phyloP scores from a whole-genome alignment of 2,888 invertebrate species.

The Xylota segnis region DNA sequence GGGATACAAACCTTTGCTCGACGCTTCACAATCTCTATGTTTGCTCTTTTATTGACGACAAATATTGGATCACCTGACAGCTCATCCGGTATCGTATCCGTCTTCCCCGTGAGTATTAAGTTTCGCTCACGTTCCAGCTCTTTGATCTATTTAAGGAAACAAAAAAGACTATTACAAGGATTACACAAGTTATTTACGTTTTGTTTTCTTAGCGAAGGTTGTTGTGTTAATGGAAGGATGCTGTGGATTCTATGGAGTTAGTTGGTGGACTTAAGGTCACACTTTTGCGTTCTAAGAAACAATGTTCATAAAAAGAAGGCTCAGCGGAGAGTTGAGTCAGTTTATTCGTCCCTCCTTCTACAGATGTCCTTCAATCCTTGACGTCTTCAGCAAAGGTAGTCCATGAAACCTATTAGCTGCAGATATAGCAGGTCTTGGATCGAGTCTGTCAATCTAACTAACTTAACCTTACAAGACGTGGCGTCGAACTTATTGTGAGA shows the following conservation, averaged over 20 bases:
- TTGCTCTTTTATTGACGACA: conserved; percentile 85
- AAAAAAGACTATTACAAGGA: conserved; percentile 1
- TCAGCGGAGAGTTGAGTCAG: too few relatives aligned
- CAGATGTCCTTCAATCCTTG: too few relatives aligned
- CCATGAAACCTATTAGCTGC: too few relatives aligned
- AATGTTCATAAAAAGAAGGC: too few relatives aligned
- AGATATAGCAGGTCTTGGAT: too few relatives aligned
- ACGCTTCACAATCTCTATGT: conserved; percentile 85
- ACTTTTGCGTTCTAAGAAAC: too few relatives aligned
- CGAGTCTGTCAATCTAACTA: too few relatives aligned
- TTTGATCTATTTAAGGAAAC: conserved; percentile 82
- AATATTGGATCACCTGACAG: conserved; percentile 88
- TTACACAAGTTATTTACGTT: conserved; percentile 1
- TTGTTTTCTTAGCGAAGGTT: background rate
- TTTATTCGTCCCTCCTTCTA: too few relatives aligned
- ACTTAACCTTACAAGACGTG: too few relatives aligned
- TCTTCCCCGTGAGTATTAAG: conserved; percentile 87
- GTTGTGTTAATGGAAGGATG: background rate
- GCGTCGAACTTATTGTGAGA: too few relatives aligned
- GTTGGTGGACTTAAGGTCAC: too few relatives aligned
- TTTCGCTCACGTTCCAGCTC: conserved; percentile 88
- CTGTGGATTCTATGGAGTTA: background rate
- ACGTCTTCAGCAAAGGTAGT: too few relatives aligned
- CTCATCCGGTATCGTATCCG: conserved; percentile 86
- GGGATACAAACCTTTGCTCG: conserved; percentile 84